These are phyloP conservation scores for Mythimna pallens DNA, from an alignment of 2,888 invertebrate species.

Conservation along the genomic window DNA sequence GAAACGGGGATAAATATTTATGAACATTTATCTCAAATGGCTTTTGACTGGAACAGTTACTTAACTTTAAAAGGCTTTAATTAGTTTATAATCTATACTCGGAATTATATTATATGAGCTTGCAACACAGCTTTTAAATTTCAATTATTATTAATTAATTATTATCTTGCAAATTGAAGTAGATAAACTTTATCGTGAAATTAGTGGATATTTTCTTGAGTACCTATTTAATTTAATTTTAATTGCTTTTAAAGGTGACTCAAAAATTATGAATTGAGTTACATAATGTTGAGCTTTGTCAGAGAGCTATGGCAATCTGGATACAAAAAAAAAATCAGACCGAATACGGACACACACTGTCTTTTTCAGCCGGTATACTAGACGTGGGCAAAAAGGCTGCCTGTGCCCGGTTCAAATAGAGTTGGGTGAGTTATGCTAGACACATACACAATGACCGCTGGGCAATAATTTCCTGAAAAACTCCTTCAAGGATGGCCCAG, in stretches of 20 bases:
- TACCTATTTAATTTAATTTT: background rate
- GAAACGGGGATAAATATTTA: conserved; percentile 40
- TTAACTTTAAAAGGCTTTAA: conserved; percentile 2
- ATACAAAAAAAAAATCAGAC: too few species aligned
- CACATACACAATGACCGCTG: too few species aligned
- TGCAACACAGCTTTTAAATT: background rate
- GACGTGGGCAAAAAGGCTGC: too few species aligned
- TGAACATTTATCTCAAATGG: conserved; percentile 15
- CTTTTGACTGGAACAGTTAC: background rate
- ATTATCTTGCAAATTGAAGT: background rate
- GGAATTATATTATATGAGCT: conserved; percentile 2
- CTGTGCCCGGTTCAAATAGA: too few species aligned
- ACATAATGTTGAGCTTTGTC: background rate
- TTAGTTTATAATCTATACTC: background rate
- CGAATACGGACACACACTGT: too few species aligned
- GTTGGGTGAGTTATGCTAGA: too few species aligned
- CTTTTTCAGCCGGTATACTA: too few species aligned
- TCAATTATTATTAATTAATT: background rate
- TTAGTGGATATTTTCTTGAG: background rate
- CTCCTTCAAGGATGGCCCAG: too few species aligned
- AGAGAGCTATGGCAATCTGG: too few species aligned
- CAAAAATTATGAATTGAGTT: conserved; percentile 8
- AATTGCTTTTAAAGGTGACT: conserved; percentile 1
- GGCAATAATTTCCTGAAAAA: too few species aligned
- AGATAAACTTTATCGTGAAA: background rate